Base-by-base conservation (phyloP, 2,113 vertebrate species). In the Antennarius striatus region DNA sequence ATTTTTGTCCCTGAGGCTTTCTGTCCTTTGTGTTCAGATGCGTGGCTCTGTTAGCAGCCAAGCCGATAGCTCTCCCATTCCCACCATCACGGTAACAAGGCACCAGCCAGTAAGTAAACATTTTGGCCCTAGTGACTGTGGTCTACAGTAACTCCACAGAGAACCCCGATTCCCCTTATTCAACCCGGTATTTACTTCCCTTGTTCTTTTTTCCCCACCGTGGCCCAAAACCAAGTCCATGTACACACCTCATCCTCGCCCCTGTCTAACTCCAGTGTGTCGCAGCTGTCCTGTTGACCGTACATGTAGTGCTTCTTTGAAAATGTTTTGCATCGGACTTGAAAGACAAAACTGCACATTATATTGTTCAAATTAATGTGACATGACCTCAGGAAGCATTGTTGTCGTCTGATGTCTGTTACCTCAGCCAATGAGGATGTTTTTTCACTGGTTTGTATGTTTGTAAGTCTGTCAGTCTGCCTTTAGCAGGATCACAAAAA, bases 1-100 rank as follows among this genome's bases (percentile, higher is more conserved):
- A 45, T 63, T 58, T 40, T 49, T 59, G 73, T 86, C 73, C 77
- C 73, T 89, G 73, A 90, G 91, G 78, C 73, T 88, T 69, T 91
- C 84, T 93, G 86, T 92, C 84, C 86, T 91, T 91, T 92, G 88
- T 91, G 82, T 91, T 91, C 89, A 94, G 93, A 93, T 92, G 69
- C 82, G 86, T 83, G 86, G 79, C 84, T 86, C 83, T 83, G 81
- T 92, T 90, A 92, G 85, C 32, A 56, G 83, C 82, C 77, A 82
- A 76, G 86, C 88, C 58, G 76, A 87, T 90, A 92, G 87, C 81
- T 82, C 91, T 82, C 81, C 88, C 80, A 90, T 93, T 86, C 92
- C 92, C 81, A 87, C 84, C 87, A 88, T 92, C 86, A 92, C 64
- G 80, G 84, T 93, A 85, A 93, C 91, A 70, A 90, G 88, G 84